Evolutionary conservation across 2,797 vertebrate species (phyloP), one percentile per base, ranked within the genome.

Genomic region (Chlorospingus semifuscus): DNA sequence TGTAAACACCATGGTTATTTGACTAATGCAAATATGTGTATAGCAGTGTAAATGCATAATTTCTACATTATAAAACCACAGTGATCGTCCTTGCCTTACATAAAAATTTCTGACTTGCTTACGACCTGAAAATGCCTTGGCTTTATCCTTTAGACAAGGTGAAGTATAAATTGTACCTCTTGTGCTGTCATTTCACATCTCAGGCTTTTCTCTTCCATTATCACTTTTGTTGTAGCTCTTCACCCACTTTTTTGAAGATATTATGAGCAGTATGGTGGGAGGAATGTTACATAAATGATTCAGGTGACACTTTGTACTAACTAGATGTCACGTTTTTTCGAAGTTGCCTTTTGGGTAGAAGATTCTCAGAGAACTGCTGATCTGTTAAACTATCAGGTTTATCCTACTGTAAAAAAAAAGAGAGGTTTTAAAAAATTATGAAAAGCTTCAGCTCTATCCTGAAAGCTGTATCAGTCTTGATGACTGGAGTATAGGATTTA

Each of bases 211-310:
- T 87, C 63, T 91, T 91, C 71, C 83, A 55, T 94, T 95, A 78
- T 78, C 87, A 87, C 85, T 90, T 94, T 84, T 93, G 60, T 85
- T 85, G 60, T 55, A 94, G 59, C 39, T 86, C 85, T 79, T 96
- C 89, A 83, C 79, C 79, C 90, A 89, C 20, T 12, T 83, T 94
- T 94, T 70, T 70, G 17, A 91, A 89, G 94, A 87, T 93, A 94
- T 90, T 93, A 94, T 93, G 94, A 95, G 90, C 83, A 79, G 60
- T 59, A 36, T 2, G 12, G 95, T 96, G 82, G 94, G 94, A 93
- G 90, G 94, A 88, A 66, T 49, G 77, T 96, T 96, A 95, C 27
- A 95, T 96, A 95, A 96, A 91, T 75, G 61, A 86, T 91, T 90
- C 80, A 91, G 83, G 68, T 95, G 85, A 96, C 85, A 96, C 65